Percentiles rank a stretch among this genome's conserved stretches.
phyloP scores from a whole-genome alignment of 2,113 vertebrate genomes.

The Chlorocebus sabaeus region DNA sequence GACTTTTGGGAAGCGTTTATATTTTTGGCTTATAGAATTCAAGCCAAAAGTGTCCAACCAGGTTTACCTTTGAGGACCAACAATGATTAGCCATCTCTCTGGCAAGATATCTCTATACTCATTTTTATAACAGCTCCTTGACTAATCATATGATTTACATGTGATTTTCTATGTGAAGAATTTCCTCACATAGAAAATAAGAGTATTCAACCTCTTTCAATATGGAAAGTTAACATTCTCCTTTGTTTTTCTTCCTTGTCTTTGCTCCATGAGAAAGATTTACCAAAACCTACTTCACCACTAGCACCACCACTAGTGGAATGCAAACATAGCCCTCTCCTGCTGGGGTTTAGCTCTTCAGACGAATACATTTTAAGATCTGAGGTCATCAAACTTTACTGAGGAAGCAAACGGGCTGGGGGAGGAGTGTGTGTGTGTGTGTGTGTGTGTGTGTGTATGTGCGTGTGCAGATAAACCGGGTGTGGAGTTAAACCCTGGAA shows the following conservation, averaged over 20 bases:
- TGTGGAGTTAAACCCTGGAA: neutral
- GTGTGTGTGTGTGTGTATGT: neutral
- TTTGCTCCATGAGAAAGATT: neutral
- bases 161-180: no score
- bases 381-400: neutral
- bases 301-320: neutral
- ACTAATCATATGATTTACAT: neutral
- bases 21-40: constrained; percentile 20
- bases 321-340: neutral
- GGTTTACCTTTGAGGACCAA: constrained; percentile 23
- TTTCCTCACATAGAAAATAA: neutral
- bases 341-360: neutral
- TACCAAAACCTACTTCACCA: neutral
- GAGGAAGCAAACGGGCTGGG: neutral
- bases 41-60: constrained; percentile 29
- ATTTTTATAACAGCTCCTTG: constrained; percentile 6
- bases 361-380: neutral
- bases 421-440: neutral
- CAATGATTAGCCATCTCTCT: neutral
- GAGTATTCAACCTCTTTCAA: constrained; percentile 3
- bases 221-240: constrained; percentile 4
- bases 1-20: neutral
- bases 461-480: neutral
- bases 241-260: neutral
- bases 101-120: neutral